Evolutionary conservation across 2,113 vertebrate species (phyloP).

Genomic region (Gasterosteus nipponicus): DNA sequence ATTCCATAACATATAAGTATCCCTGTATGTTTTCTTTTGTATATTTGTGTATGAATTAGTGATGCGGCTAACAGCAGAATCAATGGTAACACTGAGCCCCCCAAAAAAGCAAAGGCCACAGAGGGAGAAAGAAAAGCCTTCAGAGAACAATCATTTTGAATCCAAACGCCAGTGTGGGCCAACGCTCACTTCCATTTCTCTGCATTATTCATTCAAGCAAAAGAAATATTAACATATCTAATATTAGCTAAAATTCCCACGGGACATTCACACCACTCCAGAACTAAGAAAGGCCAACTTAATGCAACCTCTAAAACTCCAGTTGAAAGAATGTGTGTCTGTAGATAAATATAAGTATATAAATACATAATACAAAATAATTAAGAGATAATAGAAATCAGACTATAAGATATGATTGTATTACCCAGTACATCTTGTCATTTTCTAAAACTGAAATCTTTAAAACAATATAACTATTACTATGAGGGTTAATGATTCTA

Average conservation of each 20-base stretch:
- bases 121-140: slow-evolving; percentile 51
- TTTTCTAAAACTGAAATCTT: not conserved
- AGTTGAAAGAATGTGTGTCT: slow-evolving; percentile 38
- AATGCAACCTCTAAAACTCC: slow-evolving; percentile 56
- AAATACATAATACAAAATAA: too few relatives aligned
- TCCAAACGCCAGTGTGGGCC: slow-evolving; percentile 42
- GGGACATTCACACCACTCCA: slow-evolving; percentile 53
- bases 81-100: slow-evolving; percentile 11
- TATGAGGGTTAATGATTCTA: not conserved
- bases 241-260: slow-evolving; percentile 68
- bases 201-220: slow-evolving; percentile 76
- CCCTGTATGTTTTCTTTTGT: not conserved
- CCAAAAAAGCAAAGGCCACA: slow-evolving; percentile 46
- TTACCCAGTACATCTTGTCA: not conserved
- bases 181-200: slow-evolving; percentile 49
- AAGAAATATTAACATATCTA: slow-evolving; percentile 77
- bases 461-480: not conserved
- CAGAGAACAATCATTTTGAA: slow-evolving; percentile 56
- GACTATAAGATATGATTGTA: not conserved
- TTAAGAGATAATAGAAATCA: not conserved
- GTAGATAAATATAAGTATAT: not conserved
- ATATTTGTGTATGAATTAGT: slow-evolving; percentile 5
- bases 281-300: slow-evolving; percentile 61
- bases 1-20: slow-evolving; percentile 5
- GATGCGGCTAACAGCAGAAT: slow-evolving; percentile 24